Base-by-base conservation (phyloP, 2,797 vertebrate species). In the Adelosebastes latens region DNA sequence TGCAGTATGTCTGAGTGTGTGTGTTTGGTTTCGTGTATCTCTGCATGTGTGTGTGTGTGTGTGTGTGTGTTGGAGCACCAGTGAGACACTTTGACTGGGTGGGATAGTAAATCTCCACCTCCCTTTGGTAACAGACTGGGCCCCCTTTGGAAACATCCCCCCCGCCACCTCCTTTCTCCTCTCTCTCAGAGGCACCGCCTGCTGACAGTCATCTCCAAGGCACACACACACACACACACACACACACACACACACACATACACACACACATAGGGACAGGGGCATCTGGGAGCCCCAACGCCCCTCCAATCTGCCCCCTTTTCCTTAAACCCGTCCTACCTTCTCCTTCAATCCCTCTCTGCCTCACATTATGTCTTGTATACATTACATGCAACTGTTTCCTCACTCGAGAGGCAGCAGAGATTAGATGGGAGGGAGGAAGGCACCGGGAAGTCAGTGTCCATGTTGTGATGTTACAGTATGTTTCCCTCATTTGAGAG, bases 91-190 rank as follows among this genome's bases (percentile, higher is more conserved):
- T 96, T 95, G 96, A 94, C 95, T 95, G 95, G 96, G 95, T 95
- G 96, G 97, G 97, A 96, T 90, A 92, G 93, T 89, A 94, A 95
- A 94, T 97, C 96, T 95, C 96, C 97, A 95, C 97, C 97, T 96
- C 96, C 96, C 88, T 93, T 83, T 78, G 79, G 72, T 90, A 90
- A 84, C 90, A 93, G 92, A 90, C 94, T 91, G 88, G 88, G 88
- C 90, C 92, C 89, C 92, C 87, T 91, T 91, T 88, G 86, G 91
- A 93, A 93, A 91, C 87, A 52, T n/a, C 78, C 79, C 88, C 80
- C 65, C 75, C 39, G 7, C 73, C 67, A 0, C 14, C 63, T 4
- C 25, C 53, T 42, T 64, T 62, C 73, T 61, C 83, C 79, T 68
- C 77, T 80, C 88, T 80, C 88, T 91, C 82, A 66, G 86, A 93